Percentiles rank a stretch among this genome's conserved stretches.
These are phyloP conservation scores for Poecile montanus DNA, from an alignment of 2,797 vertebrate genomes.

Conservation along the genomic window DNA sequence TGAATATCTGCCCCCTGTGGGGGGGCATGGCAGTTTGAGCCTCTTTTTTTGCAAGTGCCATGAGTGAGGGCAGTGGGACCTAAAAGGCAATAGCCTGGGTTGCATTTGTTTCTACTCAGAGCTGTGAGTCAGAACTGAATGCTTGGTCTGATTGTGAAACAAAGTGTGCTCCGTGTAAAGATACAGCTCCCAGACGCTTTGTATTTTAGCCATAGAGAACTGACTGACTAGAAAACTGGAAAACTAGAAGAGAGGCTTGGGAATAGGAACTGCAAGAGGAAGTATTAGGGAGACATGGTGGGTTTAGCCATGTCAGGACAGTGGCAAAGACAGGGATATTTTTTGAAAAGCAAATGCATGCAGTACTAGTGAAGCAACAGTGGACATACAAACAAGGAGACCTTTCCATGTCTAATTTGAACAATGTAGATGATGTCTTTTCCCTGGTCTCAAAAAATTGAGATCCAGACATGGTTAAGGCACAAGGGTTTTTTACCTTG, in stretches of 20 bases:
- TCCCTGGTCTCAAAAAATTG: not conserved
- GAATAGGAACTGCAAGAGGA: not conserved
- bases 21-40: accelerated
- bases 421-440: not conserved
- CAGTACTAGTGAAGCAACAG: not conserved
- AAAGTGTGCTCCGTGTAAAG: not conserved
- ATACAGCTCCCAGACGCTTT: not conserved
- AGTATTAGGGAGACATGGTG: not conserved
- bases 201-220: not conserved
- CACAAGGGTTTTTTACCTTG: not conserved
- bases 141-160: not conserved
- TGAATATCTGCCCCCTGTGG: accelerated
- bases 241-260: not conserved
- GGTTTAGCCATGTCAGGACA: not conserved
- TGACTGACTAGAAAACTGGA: not conserved
- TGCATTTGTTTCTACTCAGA: not conserved
- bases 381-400: not conserved
- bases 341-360: not conserved
- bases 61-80: not conserved
- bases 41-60: not conserved
- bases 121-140: not conserved
- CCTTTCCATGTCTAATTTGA: not conserved
- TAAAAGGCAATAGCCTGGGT: not conserved
- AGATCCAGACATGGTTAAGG: not conserved
- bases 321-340: not conserved